Base-by-base conservation (phyloP, 2,113 vertebrate species). In the Naja naja region DNA sequence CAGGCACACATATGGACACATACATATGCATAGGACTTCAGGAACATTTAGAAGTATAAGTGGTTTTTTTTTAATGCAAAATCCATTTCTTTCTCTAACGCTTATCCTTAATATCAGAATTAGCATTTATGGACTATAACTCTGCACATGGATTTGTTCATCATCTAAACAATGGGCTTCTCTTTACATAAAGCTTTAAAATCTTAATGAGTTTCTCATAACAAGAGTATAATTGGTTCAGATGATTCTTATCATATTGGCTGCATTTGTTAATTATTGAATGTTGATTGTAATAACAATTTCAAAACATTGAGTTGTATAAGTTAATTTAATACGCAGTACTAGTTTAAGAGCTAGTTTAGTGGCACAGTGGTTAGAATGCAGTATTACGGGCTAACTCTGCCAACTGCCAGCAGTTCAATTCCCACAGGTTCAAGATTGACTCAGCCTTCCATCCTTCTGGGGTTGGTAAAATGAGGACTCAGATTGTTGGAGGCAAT, bases 101-200 rank as follows among this genome's bases (percentile, higher is more conserved):
- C 93, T 96, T 95, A 94, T 91, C 91, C 96, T 49, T 92, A 94
- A 53, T 54, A 94, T 88, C 85, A 95, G 95, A 96, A 96, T 95
- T 95, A 96, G 94, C 88, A 81, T 81, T 81, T 39, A 81, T 81
- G 34, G 74, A 22, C 74, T 22, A 55, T 55, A 55, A 74, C 14
- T 34, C 64, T 18, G 64, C 64, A 74, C 14, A 74, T 43, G 74
- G 74, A 81, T 39, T 81, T 81, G 34, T 39, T 39, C 34, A 39
- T 39, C 69, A 39, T 81, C 69, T 22, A 39, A 39, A 81, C 69
- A 74, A 81, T 81, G 34, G 34, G 20, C 34, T 39, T 39, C 18
- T 39, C 69, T 20, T 81, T 81, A 81, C 69, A 39, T 81, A 20
- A 39, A 81, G 69, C 69, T 39, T 81, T 81, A 81, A 81, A 81